Base-by-base conservation (phyloP, 1,140 invertebrate species). In the Amphibalanus amphitrite region DNA sequence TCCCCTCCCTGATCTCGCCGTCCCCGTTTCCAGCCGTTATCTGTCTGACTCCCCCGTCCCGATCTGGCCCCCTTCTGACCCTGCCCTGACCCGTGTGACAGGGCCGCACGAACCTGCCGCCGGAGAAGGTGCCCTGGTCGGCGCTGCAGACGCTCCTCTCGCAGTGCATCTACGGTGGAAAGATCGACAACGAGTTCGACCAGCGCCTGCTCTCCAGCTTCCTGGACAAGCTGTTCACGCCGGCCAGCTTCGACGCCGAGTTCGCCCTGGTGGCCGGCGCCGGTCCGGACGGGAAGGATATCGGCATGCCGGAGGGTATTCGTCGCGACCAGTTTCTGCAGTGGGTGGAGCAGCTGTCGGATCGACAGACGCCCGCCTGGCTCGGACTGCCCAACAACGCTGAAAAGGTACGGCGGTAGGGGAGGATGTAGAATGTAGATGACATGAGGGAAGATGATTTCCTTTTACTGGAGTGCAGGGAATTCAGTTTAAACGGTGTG, bases 151-250 rank as follows among this genome's bases (percentile, higher is more conserved):
- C 94, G 0, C 83, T 99, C 0, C 82, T 99, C 8, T 94, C 95
- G 0, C 93, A 99, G 79, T 98, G 95, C 77, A 98, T 99, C 77
- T 99, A 99, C 80, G 97, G 97, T 71, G 97, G 97, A 72, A 99
- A 99, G 83, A 98, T 99, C 80, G 97, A 99, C 82, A 99, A 99
- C 79, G 88, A 93, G 74, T 99, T 97, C 82, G 97, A 99, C 84
- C 95, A 98, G 82, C 85, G 95, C 33, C 82, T 99, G n/a, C 80
- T 99, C 65, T 89, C 90, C 33, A 95, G 93, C 0, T 98, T 99
- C 84, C 83, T 99, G 3, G 86, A 89, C 74, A 97, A 98, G 81
- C 82, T 99, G 13, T 99, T 99, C 80, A 97, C 95, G 3, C 88
- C 92, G 0, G 86, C 90, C 76, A 95, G 93, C 71, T 99, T 99